These are phyloP conservation scores for Mastacembelus armatus DNA, from an alignment of 2,797 vertebrate genomes.

Conservation along the genomic window DNA sequence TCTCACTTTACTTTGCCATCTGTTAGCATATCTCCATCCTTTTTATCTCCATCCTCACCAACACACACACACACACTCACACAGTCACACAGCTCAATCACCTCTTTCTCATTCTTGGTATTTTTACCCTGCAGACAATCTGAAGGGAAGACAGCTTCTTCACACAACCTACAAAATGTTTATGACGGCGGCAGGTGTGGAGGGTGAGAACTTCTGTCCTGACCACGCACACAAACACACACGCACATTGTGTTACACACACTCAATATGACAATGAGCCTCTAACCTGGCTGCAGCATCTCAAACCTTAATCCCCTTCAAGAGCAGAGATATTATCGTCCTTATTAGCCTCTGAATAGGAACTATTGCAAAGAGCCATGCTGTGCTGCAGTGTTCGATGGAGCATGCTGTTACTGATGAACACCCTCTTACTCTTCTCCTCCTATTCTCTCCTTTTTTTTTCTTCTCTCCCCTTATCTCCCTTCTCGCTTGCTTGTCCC, in stretches of 20 bases:
- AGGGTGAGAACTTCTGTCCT: slow-evolving; percentile 84
- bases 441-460: slow-evolving; percentile 26
- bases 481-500: slow-evolving; percentile 33
- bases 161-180: slow-evolving; percentile 98
- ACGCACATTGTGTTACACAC: slow-evolving; percentile 8
- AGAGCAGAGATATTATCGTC: slow-evolving; percentile 66
- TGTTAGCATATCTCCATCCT: slow-evolving; percentile 69
- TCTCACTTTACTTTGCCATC: slow-evolving; percentile 64
- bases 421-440: slow-evolving; percentile 32
- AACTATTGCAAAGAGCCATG: slow-evolving; percentile 57
- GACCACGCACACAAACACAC: slow-evolving; percentile 13
- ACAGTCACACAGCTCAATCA: slow-evolving; percentile 33
- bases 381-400: slow-evolving; percentile 52
- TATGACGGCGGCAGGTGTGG: slow-evolving; percentile 92
- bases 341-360: slow-evolving; percentile 72
- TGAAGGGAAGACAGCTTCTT: slow-evolving; percentile 93
- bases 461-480: slow-evolving; percentile 41
- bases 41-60: slow-evolving; percentile 58
- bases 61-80: slow-evolving; percentile 28
- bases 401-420: slow-evolving; percentile 60
- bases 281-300: slow-evolving; percentile 50
- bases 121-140: slow-evolving; percentile 76
- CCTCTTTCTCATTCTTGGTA: slow-evolving; percentile 44
- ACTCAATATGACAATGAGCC: slow-evolving; percentile 48
- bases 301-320: slow-evolving; percentile 72